Evolutionary conservation across 2,797 vertebrate genomes (phyloP), one percentile per base, ranked within the genome.

Genomic region (Rallus crepitans): DNA sequence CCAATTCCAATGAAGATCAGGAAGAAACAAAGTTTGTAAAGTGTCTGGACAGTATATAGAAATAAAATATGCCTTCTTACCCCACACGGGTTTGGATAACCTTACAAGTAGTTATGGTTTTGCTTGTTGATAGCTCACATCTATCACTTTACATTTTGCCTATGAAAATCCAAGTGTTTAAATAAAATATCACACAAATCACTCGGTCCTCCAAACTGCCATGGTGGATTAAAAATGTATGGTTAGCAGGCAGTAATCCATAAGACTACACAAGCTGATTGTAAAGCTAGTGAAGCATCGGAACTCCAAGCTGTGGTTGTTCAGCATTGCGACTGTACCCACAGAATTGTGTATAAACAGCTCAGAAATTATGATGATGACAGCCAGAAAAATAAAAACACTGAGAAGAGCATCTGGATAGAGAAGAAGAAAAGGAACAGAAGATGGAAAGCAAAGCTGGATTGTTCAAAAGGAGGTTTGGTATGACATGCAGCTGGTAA

Each of bases 161-260:
- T 53, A 33, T 27, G 28, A 53, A 86, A 92, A 42, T 21, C 4
- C 28, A 87, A 42, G 64, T 10, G 3, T 47, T 85, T 86, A 57
- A 78, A 60, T 30, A 75, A 86, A 90, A 18, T 53, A 89, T 8
- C 48, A 71, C 21, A 70, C 5, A 42, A 75, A 78, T 40, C 24
- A 90, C 20, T 40, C 68, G 28, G 56, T 56, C 56, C 17, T 45
- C n/a, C 3, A 4, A 61, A 66, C 16, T 64, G 40, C 28, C 61
- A 68, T 0, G 1, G 24, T 25, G 66, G 39, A 70, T 56, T 5
- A 33, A 61, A 73, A 21, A 40, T 39, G 21, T 31, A 50, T 8
- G 0, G 0, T 56, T 48, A 82, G 21, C 59, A 90, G 31, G 56
- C 5, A 85, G n/a, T 37, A 89, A 81, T 68, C 75, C 1, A 0